Conservation (phyloP, 2,113 vertebrate genomes). For the Motacilla alba region DNA sequence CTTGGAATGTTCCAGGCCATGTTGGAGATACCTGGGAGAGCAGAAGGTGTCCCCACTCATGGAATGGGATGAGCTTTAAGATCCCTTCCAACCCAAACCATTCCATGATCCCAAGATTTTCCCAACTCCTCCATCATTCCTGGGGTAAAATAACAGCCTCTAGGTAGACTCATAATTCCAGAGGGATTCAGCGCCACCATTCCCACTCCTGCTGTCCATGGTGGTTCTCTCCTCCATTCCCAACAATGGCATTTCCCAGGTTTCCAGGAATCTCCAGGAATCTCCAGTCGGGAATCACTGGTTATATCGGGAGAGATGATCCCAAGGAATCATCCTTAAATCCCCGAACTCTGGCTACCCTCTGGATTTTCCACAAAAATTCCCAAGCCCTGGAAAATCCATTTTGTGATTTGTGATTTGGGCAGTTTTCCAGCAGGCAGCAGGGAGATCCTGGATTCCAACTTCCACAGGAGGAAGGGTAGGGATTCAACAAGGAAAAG, state of each 20-base stretch:
- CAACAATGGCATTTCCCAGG: neutral
- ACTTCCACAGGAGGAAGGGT: neutral
- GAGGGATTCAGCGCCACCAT: neutral
- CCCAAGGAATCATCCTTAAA: neutral
- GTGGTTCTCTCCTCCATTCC: neutral
- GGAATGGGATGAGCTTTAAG: neutral
- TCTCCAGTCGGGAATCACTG: accelerated
- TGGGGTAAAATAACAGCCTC: neutral
- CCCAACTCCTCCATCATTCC: neutral
- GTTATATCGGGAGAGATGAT: neutral
- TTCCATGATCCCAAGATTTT: neutral
- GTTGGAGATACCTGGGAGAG: neutral
- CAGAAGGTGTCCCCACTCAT: neutral
- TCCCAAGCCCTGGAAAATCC: constrained; percentile 38
- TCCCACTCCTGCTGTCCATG: neutral
- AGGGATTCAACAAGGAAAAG: neutral
- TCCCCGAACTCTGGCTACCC: neutral
- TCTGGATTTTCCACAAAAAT: constrained; percentile 51
- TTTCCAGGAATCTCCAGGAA: neutral
- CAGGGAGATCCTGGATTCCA: neutral
- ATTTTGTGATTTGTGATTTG: constrained; percentile 38
- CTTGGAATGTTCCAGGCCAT: neutral
- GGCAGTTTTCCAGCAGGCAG: constrained; percentile 24
- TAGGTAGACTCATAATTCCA: neutral
- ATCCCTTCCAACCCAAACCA: neutral